A percentile compares a stretch with the other conserved stretches of the same genome.
Conservation (phyloP, 2,888 invertebrate genomes). For the Megamerina dolium region DNA sequence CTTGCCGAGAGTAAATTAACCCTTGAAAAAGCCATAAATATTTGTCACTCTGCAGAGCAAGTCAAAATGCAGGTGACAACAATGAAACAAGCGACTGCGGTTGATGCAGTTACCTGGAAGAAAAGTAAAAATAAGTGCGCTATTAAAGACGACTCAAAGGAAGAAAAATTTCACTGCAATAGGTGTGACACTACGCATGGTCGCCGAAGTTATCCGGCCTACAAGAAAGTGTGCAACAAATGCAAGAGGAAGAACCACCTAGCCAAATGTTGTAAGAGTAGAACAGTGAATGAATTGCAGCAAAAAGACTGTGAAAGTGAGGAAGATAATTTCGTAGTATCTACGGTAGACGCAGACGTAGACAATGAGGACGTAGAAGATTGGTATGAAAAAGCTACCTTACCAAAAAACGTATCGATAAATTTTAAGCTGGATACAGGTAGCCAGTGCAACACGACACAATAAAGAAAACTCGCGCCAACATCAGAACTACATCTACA, state of each 20-base stretch:
- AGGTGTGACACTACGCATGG: constrained; percentile 2
- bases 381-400: too few relatives aligned
- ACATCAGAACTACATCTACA: background rate
- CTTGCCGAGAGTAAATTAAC: too few relatives aligned
- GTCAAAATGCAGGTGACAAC: too few relatives aligned
- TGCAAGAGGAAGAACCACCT: background rate
- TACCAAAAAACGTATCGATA: background rate
- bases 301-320: too few relatives aligned
- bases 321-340: too few relatives aligned
- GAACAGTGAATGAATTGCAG: too few relatives aligned
- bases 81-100: too few relatives aligned
- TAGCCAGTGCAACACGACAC: constrained; percentile 1
- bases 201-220: background rate
- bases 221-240: background rate
- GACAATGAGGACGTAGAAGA: too few relatives aligned
- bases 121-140: background rate
- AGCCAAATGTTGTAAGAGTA: background rate
- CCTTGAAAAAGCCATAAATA: too few relatives aligned
- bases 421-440: background rate
- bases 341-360: too few relatives aligned
- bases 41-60: too few relatives aligned
- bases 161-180: background rate
- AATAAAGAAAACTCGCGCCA: background rate
- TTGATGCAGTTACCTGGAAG: background rate
- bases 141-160: background rate